Percentiles rank a stretch among this genome's conserved stretches.
Conservation (phyloP, 2,113 vertebrate species). For the Cygnus atratus region DNA sequence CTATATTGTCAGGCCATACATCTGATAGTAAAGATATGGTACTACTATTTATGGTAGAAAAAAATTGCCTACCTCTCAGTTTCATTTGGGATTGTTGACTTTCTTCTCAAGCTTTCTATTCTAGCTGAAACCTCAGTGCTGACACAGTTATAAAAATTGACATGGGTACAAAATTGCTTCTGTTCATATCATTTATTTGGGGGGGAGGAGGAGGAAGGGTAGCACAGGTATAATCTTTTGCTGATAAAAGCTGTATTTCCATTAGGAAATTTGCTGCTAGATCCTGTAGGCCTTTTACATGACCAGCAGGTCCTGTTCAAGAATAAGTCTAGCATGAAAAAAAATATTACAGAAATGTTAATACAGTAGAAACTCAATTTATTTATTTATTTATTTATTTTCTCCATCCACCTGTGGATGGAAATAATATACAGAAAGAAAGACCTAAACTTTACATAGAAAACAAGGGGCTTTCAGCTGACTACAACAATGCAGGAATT, state of each 20-base stretch:
- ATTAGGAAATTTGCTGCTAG: not conserved
- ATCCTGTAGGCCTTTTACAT: not conserved
- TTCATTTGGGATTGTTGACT: not conserved
- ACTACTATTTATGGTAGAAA: not conserved
- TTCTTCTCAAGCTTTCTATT: not conserved
- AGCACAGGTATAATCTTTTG: not conserved
- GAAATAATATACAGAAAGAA: not conserved
- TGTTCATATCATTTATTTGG: not conserved
- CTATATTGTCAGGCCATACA: not conserved
- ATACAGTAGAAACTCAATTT: not conserved
- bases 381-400: no score
- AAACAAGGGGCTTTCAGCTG: not conserved
- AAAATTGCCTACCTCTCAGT: not conserved
- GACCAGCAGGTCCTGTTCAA: not conserved
- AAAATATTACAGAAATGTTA: not conserved
- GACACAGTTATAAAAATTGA: not conserved
- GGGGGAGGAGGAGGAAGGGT: not conserved
- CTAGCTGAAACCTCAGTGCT: not conserved
- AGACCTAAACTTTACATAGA: not conserved
- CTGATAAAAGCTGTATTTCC: not conserved
- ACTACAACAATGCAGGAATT: not conserved
- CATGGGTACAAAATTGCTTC: not conserved
- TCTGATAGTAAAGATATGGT: not conserved
- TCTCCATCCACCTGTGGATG: not conserved
- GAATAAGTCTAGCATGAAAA: not conserved